Percentiles rank a stretch among this genome's conserved stretches.
phyloP scores from a whole-genome alignment of 1,140 invertebrate species.

The Drosophila kurseongensis region DNA sequence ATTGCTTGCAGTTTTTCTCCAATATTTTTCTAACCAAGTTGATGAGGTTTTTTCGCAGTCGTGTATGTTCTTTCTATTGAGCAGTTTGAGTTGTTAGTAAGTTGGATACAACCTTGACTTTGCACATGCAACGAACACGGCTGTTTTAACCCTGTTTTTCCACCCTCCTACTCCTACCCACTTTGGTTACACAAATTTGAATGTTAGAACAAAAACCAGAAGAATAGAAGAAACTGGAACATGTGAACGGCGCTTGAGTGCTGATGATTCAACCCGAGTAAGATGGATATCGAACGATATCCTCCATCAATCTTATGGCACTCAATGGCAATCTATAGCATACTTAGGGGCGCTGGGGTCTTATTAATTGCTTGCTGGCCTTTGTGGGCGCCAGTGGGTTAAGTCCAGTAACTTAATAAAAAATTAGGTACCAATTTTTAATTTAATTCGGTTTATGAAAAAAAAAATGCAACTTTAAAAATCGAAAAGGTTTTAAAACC shows the following conservation, averaged over 20 bases:
- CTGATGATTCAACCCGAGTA: constrained; percentile 2
- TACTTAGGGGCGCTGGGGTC: neutral
- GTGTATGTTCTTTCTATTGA: constrained; percentile 11
- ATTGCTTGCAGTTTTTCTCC: too few species aligned
- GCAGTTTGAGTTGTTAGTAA: constrained; percentile 14
- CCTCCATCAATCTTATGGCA: constrained; percentile 13
- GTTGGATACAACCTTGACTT: constrained; percentile 66
- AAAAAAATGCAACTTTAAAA: too few species aligned
- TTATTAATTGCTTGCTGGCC: constrained; percentile 9
- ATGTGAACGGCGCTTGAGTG: constrained; percentile 11
- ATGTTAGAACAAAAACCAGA: constrained; percentile 12
- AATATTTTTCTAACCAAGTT: neutral
- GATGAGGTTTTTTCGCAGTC: neutral
- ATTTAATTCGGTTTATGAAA: too few species aligned
- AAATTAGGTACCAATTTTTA: too few species aligned
- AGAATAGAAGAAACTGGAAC: constrained; percentile 20
- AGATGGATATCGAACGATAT: constrained; percentile 22
- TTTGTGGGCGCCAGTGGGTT: neutral
- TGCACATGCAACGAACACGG: constrained; percentile 67
- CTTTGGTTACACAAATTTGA: constrained; percentile 30
- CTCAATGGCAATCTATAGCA: constrained; percentile 7
- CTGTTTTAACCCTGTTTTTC: neutral
- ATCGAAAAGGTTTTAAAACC: too few species aligned
- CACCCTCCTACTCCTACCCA: neutral
- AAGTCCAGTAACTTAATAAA: neutral